Evolutionary conservation across 2,113 vertebrate genomes (phyloP).

Genomic region (Hemiprocne comata): DNA sequence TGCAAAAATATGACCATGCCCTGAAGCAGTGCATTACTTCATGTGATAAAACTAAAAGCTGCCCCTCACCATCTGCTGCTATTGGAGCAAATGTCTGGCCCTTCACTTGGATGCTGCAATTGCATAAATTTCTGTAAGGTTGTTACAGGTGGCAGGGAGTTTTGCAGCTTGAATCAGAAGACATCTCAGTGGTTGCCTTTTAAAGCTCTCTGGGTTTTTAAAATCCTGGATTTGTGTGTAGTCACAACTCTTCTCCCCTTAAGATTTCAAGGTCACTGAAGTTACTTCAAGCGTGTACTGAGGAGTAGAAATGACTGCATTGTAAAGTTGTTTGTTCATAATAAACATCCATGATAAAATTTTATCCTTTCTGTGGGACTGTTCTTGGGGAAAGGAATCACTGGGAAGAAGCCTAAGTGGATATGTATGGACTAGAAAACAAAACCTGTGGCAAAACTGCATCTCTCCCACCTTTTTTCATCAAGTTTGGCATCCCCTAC

Average conservation of each 20-base stretch:
- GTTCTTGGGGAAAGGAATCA: neutral
- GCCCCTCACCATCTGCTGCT: neutral
- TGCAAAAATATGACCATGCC: neutral
- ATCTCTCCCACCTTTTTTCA: neutral
- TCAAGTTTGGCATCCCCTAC: neutral
- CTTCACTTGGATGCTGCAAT: neutral
- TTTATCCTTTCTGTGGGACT: neutral
- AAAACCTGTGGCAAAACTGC: neutral
- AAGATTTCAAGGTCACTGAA: neutral
- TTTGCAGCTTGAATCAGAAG: neutral
- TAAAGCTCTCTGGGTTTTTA: neutral
- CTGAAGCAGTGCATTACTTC: neutral
- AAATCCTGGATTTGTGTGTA: neutral
- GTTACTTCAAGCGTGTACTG: neutral
- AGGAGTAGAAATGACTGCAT: neutral
- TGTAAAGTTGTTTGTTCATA: conserved; percentile 29
- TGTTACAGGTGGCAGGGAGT: neutral
- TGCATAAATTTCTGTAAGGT: neutral
- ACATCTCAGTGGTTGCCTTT: neutral
- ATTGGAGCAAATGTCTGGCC: neutral
- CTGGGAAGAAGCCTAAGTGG: neutral
- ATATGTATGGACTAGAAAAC: neutral
- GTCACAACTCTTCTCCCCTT: neutral
- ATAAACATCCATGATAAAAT: conserved; percentile 27
- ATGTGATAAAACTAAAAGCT: neutral